phyloP scores from a whole-genome alignment of 2,113 vertebrate species.

The Channa maculata region DNA sequence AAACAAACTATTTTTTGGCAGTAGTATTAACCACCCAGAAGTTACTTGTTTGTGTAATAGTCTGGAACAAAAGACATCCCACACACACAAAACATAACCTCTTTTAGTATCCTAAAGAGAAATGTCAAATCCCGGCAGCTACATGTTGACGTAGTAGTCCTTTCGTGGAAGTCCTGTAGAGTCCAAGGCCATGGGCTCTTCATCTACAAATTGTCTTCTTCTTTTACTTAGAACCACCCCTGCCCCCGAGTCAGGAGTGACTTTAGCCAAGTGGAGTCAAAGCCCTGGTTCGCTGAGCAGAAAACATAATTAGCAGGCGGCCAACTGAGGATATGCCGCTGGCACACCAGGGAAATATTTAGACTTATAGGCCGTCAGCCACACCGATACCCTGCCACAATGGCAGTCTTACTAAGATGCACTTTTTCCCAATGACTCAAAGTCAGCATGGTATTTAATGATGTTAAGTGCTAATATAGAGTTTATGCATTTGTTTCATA shows the following conservation, averaged over 20 bases:
- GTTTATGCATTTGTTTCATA: neutral
- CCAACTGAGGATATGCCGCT: slow-evolving; percentile 51
- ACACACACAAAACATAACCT: slow-evolving; percentile 4
- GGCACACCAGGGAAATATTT: slow-evolving; percentile 55
- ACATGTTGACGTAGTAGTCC: neutral
- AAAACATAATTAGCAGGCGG: slow-evolving; percentile 54
- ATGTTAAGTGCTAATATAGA: neutral
- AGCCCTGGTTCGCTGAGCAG: slow-evolving; percentile 36
- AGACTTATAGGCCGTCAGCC: slow-evolving; percentile 21
- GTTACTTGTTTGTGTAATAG: slow-evolving; percentile 25
- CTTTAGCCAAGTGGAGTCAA: slow-evolving; percentile 33
- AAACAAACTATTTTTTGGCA: slow-evolving; percentile 16
- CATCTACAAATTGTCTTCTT: neutral
- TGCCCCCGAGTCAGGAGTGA: slow-evolving; percentile 7
- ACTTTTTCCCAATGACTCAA: neutral
- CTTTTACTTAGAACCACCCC: neutral
- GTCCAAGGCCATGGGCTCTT: neutral
- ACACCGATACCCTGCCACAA: neutral
- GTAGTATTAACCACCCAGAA: slow-evolving; percentile 5
- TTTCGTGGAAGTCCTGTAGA: neutral
- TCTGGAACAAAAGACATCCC: slow-evolving; percentile 24
- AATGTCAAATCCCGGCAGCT: slow-evolving; percentile 3
- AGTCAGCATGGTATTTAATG: neutral
- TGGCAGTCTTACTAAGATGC: slow-evolving; percentile 6
- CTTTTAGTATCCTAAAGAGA: slow-evolving; percentile 9